phyloP scores from a whole-genome alignment of 1,140 invertebrate species.

The Linepithema humile region DNA sequence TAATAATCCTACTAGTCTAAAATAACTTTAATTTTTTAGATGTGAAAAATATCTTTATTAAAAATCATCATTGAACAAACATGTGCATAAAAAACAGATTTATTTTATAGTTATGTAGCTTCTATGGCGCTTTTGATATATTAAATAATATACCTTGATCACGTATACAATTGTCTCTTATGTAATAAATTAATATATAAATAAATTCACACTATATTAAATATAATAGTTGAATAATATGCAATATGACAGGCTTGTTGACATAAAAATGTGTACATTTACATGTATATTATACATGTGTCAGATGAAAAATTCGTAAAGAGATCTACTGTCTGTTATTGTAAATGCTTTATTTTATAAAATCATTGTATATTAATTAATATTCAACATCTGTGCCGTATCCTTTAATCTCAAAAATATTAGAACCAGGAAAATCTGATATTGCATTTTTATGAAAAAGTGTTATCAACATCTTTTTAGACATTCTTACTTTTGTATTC shows the following conservation, averaged over 20 bases:
- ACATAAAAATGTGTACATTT: background rate
- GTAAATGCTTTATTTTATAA: background rate
- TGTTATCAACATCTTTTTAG: conserved; percentile 75
- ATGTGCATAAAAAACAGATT: background rate
- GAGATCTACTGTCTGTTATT: no score
- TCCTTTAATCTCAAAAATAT: conserved; percentile 79
- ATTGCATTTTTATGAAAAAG: conserved; percentile 73
- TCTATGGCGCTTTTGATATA: background rate
- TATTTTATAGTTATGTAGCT: conserved; percentile 21
- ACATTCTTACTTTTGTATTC: conserved; percentile 56
- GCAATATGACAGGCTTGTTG: background rate
- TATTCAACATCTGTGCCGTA: conserved; percentile 69
- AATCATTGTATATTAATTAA: background rate
- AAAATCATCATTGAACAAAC: background rate
- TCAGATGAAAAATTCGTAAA: no score
- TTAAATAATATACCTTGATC: conserved; percentile 18
- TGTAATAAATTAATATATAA: background rate
- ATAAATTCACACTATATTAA: background rate
- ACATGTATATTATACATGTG: background rate
- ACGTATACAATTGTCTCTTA: background rate
- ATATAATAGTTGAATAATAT: background rate
- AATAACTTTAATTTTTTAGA: background rate
- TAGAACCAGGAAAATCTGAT: conserved; percentile 77
- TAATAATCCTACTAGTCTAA: no score
- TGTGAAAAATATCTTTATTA: background rate